These are phyloP conservation scores for Chascanopsetta lugubris DNA, from an alignment of 2,113 vertebrate genomes.

Conservation along the genomic window DNA sequence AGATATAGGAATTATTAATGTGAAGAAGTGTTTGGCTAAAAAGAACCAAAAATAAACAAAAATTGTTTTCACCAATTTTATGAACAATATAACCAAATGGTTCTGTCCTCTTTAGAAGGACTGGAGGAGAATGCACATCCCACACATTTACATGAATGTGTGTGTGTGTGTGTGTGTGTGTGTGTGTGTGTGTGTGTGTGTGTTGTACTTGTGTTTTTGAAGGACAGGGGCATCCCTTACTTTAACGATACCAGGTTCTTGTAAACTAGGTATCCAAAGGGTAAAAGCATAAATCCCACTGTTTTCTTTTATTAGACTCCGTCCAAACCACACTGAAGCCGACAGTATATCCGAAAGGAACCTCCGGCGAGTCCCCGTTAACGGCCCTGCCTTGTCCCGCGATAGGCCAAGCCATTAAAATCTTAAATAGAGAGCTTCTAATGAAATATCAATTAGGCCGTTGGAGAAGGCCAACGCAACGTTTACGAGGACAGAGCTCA, in stretches of 20 bases:
- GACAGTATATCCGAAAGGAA: constrained; percentile 63
- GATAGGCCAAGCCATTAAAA: constrained; percentile 70
- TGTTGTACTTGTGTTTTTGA: constrained; percentile 34
- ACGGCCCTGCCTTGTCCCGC: constrained; percentile 39
- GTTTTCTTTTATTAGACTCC: constrained; percentile 65
- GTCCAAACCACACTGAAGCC: constrained; percentile 52
- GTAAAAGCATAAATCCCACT: constrained; percentile 72
- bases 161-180: constrained; percentile 6
- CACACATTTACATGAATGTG: constrained; percentile 3
- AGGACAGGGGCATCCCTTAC: constrained; percentile 44
- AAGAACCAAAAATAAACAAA: too few species aligned
- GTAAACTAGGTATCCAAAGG: constrained; percentile 75
- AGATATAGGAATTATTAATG: too few species aligned
- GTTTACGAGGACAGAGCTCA: constrained; percentile 75
- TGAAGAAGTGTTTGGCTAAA: too few species aligned
- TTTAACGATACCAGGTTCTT: constrained; percentile 74
- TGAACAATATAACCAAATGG: too few species aligned
- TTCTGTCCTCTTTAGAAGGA: background rate
- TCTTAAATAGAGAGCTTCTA: constrained; percentile 78
- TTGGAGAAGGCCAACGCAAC: constrained; percentile 66
- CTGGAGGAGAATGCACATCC: constrained; percentile 3
- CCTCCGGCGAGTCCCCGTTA: constrained; percentile 48
- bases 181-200: too few species aligned
- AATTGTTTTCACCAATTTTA: too few species aligned
- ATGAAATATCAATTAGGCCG: constrained; percentile 82